Evolutionary conservation across 2,797 vertebrate genomes (phyloP).

Genomic region (Sphenopsis melanotis): DNA sequence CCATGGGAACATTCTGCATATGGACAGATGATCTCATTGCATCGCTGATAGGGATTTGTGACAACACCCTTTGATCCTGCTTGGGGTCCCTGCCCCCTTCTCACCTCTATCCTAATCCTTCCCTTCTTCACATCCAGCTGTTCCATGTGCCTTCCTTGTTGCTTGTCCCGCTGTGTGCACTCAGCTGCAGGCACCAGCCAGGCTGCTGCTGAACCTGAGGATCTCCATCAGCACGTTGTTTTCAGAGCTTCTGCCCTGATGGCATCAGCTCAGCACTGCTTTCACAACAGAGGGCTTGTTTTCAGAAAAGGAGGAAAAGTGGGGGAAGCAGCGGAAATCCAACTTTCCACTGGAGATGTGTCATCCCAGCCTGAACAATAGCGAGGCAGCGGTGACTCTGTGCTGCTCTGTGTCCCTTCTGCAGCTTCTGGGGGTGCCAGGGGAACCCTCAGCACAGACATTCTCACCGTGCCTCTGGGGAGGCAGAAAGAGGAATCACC

Average conservation of each 20-base stretch:
- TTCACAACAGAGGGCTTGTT: not conserved
- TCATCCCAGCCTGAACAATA: not conserved
- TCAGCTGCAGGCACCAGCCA: not conserved
- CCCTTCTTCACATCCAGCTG: not conserved
- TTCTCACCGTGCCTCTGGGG: not conserved
- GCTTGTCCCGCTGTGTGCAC: not conserved
- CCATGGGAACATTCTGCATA: not conserved
- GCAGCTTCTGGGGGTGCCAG: not conserved
- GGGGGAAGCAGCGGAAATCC: not conserved
- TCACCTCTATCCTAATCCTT: not conserved
- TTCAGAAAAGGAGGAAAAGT: not conserved
- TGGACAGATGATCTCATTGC: not conserved
- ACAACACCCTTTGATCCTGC: not conserved
- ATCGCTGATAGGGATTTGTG: not conserved
- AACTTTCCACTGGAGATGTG: not conserved
- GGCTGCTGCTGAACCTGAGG: not conserved
- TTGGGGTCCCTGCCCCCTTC: not conserved
- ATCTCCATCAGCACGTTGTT: fast-evolving
- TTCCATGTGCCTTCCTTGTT: not conserved
- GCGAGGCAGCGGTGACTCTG: fast-evolving
- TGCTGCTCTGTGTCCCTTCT: fast-evolving
- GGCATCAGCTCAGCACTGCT: not conserved
- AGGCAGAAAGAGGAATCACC: not conserved
- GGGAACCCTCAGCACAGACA: fast-evolving
- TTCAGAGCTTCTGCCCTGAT: not conserved